A percentile compares a stretch with the other conserved stretches of the same genome.
Evolutionary conservation across 2,888 invertebrate genomes (phyloP).

Genomic region (Drosophila siamana): DNA sequence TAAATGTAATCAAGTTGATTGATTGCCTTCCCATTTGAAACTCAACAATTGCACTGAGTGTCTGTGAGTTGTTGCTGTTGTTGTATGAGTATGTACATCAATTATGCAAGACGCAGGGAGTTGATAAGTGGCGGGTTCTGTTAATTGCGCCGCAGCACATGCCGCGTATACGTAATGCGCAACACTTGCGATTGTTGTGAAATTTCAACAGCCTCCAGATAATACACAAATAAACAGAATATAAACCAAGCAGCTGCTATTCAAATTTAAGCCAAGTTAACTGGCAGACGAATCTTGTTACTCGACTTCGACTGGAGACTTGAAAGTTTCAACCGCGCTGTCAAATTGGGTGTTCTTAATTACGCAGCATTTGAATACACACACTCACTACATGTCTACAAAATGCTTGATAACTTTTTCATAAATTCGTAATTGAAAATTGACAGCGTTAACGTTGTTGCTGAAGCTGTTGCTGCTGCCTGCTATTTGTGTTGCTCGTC

Average conservation of each 20-base stretch:
- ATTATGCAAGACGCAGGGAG: constrained; percentile 51
- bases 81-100: constrained; percentile 37
- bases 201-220: not conserved
- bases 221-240: constrained; percentile 14
- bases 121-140: constrained; percentile 18
- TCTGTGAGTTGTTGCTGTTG: not conserved
- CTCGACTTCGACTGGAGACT: not conserved
- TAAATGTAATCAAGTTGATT: constrained; percentile 64
- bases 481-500: constrained; percentile 11
- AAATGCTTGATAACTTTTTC: constrained; percentile 23
- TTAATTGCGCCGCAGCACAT: constrained; percentile 48
- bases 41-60: not conserved
- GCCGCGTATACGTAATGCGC: constrained; percentile 53
- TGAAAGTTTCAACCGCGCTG: constrained; percentile 6
- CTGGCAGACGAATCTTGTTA: not conserved
- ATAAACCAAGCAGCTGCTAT: not conserved
- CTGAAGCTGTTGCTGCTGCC: not conserved
- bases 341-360: constrained; percentile 35
- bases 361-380: constrained; percentile 25
- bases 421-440: constrained; percentile 31
- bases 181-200: not conserved
- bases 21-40: constrained; percentile 51
- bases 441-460: not conserved
- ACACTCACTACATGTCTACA: not conserved
- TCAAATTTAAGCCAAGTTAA: constrained; percentile 12